These are phyloP conservation scores for Procambarus clarkii DNA, from an alignment of 1,140 invertebrate species.

Conservation along the genomic window DNA sequence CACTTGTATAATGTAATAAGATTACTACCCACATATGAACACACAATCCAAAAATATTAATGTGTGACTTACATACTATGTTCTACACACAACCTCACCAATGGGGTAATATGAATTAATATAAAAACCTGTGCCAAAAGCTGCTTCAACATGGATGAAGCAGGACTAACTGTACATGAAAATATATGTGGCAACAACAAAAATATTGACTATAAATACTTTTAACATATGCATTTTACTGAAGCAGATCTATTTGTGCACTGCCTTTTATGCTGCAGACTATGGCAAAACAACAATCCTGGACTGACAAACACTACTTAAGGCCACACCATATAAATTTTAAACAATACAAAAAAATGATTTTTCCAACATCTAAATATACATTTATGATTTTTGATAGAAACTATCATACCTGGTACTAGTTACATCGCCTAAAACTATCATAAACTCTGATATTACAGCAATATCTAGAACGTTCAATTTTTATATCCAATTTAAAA, in stretches of 20 bases:
- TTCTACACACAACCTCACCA: background rate
- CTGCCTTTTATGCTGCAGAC: background rate
- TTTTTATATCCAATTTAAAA: background rate
- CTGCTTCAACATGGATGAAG: background rate
- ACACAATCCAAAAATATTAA: background rate
- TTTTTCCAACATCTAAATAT: background rate
- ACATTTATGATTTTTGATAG: background rate
- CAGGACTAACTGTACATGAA: background rate
- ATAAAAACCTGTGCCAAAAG: background rate
- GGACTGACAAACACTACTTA: conserved; percentile 42
- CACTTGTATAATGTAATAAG: conserved; percentile 7
- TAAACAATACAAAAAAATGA: background rate
- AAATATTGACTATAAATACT: background rate
- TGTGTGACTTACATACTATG: background rate
- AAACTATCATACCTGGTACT: conserved; percentile 7
- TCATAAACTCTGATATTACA: background rate
- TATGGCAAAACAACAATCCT: conserved; percentile 27
- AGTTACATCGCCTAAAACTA: background rate
- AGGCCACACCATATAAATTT: conserved; percentile 38
- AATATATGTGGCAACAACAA: background rate
- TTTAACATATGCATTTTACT: background rate
- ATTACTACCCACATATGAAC: background rate
- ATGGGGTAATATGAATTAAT: background rate
- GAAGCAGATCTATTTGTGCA: conserved; percentile 14
- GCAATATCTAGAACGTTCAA: background rate